phyloP scores from a whole-genome alignment of 2,888 invertebrate genomes.

The Mythimna albipuncta region DNA sequence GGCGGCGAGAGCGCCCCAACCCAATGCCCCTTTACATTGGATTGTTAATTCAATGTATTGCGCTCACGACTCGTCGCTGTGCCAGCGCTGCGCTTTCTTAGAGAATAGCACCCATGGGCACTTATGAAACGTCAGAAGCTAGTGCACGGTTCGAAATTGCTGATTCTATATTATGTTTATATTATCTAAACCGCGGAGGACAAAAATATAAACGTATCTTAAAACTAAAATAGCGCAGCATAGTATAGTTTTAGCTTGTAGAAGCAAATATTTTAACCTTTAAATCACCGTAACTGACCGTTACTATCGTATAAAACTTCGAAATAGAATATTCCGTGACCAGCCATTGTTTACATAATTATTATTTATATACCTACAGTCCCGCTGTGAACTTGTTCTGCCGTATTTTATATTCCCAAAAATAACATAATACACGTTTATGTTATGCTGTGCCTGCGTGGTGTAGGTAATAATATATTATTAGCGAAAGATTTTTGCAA shows the following conservation, averaged over 20 bases:
- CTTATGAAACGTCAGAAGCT: no score
- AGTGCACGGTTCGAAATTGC: no score
- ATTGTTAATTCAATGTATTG: no score
- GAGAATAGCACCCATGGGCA: no score
- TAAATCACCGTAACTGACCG: not conserved
- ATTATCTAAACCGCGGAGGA: not conserved
- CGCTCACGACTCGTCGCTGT: no score
- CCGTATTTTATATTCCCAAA: slow-evolving; percentile 55
- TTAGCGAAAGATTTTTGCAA: not conserved
- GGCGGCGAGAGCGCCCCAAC: no score
- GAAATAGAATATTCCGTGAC: slow-evolving; percentile 57
- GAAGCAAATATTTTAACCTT: not conserved
- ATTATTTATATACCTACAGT: slow-evolving; percentile 57
- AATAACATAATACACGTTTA: slow-evolving; percentile 52
- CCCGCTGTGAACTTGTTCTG: slow-evolving; percentile 56
- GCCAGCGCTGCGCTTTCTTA: no score
- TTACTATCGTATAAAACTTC: slow-evolving; percentile 39
- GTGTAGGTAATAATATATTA: not conserved
- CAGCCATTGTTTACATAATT: slow-evolving; percentile 57
- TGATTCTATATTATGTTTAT: not conserved
- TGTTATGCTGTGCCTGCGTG: slow-evolving; percentile 14
- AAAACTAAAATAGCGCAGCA: not conserved
- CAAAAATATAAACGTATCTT: not conserved
- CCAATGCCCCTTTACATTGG: no score
- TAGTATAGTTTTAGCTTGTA: not conserved